Evolutionary conservation across 2,113 vertebrate genomes (phyloP).

Genomic region (Noturus placidus): DNA sequence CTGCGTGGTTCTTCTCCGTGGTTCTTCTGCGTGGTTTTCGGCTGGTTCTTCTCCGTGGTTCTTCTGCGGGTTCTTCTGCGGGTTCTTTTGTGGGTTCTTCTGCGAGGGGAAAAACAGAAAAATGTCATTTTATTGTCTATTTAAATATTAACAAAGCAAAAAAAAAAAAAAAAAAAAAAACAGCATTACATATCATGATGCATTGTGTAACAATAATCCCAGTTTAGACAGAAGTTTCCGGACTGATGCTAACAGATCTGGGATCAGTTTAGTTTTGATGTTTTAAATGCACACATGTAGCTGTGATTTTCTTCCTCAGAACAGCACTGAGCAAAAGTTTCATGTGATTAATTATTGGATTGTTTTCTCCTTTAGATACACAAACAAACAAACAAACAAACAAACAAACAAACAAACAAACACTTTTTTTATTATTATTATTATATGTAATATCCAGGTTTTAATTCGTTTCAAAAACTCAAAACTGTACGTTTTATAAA

Average conservation of each 20-base stretch:
- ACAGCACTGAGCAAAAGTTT: not conserved
- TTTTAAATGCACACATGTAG: not conserved
- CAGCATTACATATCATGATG: not conserved
- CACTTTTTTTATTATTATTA: not conserved
- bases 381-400: not conserved
- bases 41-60: conserved; percentile 34
- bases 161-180: too few species aligned
- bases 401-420: not conserved
- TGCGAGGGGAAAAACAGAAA: not conserved
- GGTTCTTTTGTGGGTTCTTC: too few species aligned
- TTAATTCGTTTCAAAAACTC: not conserved
- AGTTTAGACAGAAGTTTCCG: not conserved
- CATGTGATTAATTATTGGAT: too few species aligned
- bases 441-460: not conserved
- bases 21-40: conserved; percentile 38
- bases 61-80: too few species aligned
- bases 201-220: not conserved
- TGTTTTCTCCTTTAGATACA: too few species aligned
- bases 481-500: not conserved
- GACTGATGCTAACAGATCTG: not conserved
- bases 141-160: too few species aligned
- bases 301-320: not conserved
- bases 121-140: too few species aligned
- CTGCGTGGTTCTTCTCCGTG: conserved; percentile 38
- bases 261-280: not conserved